Percentiles rank a stretch among this genome's conserved stretches.
Evolutionary conservation across 2,888 invertebrate species (phyloP).

Genomic region (Cryptocephalus moraei): DNA sequence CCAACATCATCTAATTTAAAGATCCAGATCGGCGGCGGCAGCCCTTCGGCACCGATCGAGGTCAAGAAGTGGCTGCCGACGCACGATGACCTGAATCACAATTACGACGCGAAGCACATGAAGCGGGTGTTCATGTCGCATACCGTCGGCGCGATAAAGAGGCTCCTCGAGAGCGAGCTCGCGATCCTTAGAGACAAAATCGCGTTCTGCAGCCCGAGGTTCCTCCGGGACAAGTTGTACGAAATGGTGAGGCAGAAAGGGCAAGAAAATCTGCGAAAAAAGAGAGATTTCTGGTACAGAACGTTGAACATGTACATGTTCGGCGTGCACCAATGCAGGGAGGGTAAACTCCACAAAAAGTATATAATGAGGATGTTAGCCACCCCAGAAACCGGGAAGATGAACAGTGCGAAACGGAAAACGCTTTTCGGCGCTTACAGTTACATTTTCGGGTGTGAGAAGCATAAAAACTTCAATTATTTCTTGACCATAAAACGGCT

Average conservation of each 20-base stretch:
- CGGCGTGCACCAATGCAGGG: not conserved
- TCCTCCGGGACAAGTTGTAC: not conserved
- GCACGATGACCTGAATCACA: no score
- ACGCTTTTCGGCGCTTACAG: not conserved
- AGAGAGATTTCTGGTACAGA: not conserved
- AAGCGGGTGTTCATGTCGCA: not conserved
- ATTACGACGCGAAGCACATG: no score
- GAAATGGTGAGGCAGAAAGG: not conserved
- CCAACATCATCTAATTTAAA: no score
- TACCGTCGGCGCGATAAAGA: not conserved
- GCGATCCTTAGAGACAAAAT: not conserved
- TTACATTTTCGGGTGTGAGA: not conserved
- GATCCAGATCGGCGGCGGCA: no score
- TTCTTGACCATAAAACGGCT: no score
- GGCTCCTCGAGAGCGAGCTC: no score
- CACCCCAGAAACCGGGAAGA: not conserved
- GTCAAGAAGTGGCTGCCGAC: no score
- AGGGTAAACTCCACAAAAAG: not conserved
- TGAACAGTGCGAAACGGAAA: not conserved
- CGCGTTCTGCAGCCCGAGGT: not conserved
- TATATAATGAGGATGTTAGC: not conserved
- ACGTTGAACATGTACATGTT: not conserved
- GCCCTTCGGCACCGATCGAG: no score
- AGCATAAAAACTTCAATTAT: not conserved
- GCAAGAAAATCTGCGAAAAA: not conserved